Evolutionary conservation across 2,888 invertebrate genomes (phyloP), one percentile per base, ranked within the genome.

Genomic region (Tupiocoris notatus): DNA sequence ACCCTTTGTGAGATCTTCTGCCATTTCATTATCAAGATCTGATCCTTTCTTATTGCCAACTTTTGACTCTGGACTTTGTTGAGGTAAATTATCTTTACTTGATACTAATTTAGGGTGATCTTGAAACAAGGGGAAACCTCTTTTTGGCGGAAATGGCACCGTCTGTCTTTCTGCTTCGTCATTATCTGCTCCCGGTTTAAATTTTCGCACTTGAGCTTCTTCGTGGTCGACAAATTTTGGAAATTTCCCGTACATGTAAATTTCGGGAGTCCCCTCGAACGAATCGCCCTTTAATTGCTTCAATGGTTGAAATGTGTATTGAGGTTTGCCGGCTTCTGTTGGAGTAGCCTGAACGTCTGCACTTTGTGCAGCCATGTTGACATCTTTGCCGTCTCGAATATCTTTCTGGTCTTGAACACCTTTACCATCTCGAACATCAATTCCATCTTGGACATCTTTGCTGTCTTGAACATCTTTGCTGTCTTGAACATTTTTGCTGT

Each of bases 81-180:
- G n/a, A n/a, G n/a, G n/a, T n/a, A n/a, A n/a, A n/a, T n/a, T n/a
- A n/a, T n/a, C n/a, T 12, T 39, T 39, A 7, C 39, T 12, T 39
- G 39, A 39, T 7, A 39, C 39, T 39, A 39, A 39, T 39, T 39
- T 12, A 20, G 23, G 22, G 24, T 70, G 59, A 23, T 70, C 70
- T 59, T 24, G 70, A 21, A 70, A 70, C 17, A 18, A 6, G 1
- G 70, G 70, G 9, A 59, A 24, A 18, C 70, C 70, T 59, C 61
- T 21, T 58, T 59, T 70, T 0, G 70, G 58, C 3, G 68, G 68
- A 0, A 24, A n/a, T 24, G 64, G 64, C 18, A 64, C 24, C 23
- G 24, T 24, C 17, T 24, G 21, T 23, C n/a, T 24, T 18, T n/a
- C 18, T 7, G 12, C 59, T 24, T 59, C 70, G 20, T 59, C 25